Base-by-base conservation (phyloP, 1,140 invertebrate species). In the Orchestia grillus region DNA sequence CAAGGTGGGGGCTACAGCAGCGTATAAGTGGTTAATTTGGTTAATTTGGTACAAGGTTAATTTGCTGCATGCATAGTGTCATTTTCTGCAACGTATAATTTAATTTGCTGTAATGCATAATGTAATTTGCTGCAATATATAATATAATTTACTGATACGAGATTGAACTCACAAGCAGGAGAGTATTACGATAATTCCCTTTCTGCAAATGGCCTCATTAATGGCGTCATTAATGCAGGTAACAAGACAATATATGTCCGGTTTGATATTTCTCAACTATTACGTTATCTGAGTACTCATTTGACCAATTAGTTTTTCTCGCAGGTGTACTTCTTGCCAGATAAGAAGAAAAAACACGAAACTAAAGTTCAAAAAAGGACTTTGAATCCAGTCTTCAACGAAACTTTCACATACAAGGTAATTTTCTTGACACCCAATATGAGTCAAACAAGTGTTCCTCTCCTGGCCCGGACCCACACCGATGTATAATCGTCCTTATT, bases 341-440 rank as follows among this genome's bases (percentile, higher is more conserved):
- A 99, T 97, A 99, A 99, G 98, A 99, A 99, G 98, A 99, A 99
- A 98, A 99, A 99, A 97, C 99, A 99, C 97, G 99, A 99, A 97
- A 99, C 99, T 0, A 99, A 99, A 98, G 99, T 99, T 96, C 99
- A 99, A 97, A 98, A 99, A 96, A 99, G 99, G 98, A 99, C 99
- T 8, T 98, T 99, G 45, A 99, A 98, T 98, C 99, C 99, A 0
- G 99, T 99, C 90, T 99, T 99, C 98, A 99, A 99, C 97, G 99
- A 99, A 98, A 99, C 99, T 19, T 99, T 99, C 97, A 98, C 99
- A 87, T 99, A 99, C 97, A 99, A 99, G 98, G 99, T 97, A 96
- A 96, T 44, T 91, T 91, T n/a, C 47, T 43, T 42, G 36, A 91
- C 23, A 57, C 62, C 28, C 11, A 23, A 3, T 77, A 36, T 28